A percentile compares a stretch with the other conserved stretches of the same genome.
Evolutionary conservation across 2,797 vertebrate species (phyloP).

Genomic region (Oreochromis mossambicus): DNA sequence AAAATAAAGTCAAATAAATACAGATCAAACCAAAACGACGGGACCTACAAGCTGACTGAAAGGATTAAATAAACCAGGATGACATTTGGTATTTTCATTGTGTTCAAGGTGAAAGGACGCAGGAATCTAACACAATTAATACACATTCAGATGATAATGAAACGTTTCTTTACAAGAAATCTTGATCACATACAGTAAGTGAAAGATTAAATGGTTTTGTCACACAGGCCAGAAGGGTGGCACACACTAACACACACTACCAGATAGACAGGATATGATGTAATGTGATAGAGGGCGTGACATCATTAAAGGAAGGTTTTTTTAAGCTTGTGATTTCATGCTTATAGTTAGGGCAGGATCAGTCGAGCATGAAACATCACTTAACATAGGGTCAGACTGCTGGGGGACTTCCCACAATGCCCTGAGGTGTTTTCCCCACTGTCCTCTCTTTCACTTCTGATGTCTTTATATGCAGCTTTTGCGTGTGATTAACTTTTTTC

Average conservation of each 20-base stretch:
- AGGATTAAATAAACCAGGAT: background rate
- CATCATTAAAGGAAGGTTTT: background rate
- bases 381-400: background rate
- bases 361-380: accelerated
- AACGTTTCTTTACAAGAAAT: background rate
- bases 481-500: background rate
- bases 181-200: background rate
- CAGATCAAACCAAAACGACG: background rate
- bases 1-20: background rate
- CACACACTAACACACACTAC: background rate
- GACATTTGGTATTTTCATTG: background rate
- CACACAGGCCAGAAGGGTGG: background rate
- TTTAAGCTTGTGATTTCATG: background rate
- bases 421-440: background rate
- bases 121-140: background rate
- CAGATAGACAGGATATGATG: background rate
- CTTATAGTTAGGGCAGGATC: background rate
- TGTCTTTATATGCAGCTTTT: background rate
- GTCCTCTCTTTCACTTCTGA: background rate
- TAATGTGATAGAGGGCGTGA: background rate
- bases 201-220: background rate
- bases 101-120: background rate
- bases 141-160: background rate
- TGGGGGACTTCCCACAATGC: background rate
- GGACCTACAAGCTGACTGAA: background rate